Evolutionary conservation across 2,888 invertebrate genomes (phyloP).

Genomic region (Oscheius sp.): DNA sequence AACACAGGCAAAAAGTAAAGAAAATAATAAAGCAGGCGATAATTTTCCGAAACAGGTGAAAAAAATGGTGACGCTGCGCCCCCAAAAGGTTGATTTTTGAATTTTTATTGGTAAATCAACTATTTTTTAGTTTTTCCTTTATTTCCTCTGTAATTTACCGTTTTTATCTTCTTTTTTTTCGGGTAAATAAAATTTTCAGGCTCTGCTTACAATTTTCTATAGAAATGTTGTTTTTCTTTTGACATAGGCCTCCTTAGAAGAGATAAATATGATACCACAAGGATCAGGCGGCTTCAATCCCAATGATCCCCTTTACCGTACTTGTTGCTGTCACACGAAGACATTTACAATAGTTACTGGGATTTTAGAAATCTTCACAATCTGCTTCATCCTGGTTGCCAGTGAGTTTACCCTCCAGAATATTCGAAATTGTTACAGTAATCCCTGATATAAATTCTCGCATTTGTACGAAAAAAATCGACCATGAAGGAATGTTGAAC

Average conservation of each 20-base stretch:
- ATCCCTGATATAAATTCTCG: slow-evolving; percentile 61
- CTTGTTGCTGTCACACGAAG: slow-evolving; percentile 61
- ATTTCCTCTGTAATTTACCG: neutral
- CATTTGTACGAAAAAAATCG: slow-evolving; percentile 40
- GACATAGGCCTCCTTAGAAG: too few species aligned
- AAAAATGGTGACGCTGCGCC: too few species aligned
- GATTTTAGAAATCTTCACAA: slow-evolving; percentile 68
- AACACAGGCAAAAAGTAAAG: too few species aligned
- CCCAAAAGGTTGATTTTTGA: too few species aligned
- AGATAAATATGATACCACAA: neutral
- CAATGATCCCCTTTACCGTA: slow-evolving; percentile 48
- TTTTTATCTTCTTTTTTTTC: neutral
- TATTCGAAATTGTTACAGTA: slow-evolving; percentile 38
- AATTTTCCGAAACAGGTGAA: too few species aligned
- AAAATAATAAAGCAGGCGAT: too few species aligned
- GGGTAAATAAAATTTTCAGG: neutral
- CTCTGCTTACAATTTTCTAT: too few species aligned
- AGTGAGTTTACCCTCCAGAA: slow-evolving; percentile 45
- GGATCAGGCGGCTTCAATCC: slow-evolving; percentile 55
- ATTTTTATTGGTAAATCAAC: too few species aligned
- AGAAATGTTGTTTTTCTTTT: too few species aligned
- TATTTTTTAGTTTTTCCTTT: neutral
- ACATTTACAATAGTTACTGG: slow-evolving; percentile 67
- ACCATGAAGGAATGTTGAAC: neutral
- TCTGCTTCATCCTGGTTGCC: slow-evolving; percentile 70